Percentiles rank a stretch among this genome's conserved stretches.
These are phyloP conservation scores for Oreochromis aureus DNA, from an alignment of 2,113 vertebrate species.

Conservation along the genomic window DNA sequence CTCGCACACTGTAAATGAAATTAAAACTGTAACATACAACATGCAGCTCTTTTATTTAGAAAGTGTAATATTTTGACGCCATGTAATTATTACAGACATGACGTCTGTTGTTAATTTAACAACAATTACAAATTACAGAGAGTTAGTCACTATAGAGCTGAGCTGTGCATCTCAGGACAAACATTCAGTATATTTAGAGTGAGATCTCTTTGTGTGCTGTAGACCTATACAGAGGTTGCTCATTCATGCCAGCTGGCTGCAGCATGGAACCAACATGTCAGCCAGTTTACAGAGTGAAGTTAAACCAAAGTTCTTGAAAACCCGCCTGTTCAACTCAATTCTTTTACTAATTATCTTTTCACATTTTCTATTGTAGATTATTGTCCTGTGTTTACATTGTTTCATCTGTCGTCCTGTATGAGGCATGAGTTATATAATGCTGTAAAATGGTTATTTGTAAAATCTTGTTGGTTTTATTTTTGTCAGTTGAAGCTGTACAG, in stretches of 20 bases:
- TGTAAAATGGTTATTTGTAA: background rate
- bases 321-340: background rate
- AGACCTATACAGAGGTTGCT: background rate
- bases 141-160: background rate
- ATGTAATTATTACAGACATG: background rate
- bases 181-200: background rate
- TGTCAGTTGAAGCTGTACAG: background rate
- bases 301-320: background rate
- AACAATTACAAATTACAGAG: background rate
- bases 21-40: no score
- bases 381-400: background rate
- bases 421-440: background rate
- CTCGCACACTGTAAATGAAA: no score
- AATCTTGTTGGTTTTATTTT: background rate
- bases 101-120: background rate
- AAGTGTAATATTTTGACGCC: no score
- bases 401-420: background rate
- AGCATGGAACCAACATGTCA: background rate
- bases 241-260: background rate
- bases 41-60: no score
- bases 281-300: background rate
- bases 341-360: background rate
- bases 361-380: background rate
- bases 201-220: background rate
- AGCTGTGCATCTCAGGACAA: background rate